These are phyloP conservation scores for Babylonia areolata DNA, from an alignment of 1,140 invertebrate genomes.

Conservation along the genomic window DNA sequence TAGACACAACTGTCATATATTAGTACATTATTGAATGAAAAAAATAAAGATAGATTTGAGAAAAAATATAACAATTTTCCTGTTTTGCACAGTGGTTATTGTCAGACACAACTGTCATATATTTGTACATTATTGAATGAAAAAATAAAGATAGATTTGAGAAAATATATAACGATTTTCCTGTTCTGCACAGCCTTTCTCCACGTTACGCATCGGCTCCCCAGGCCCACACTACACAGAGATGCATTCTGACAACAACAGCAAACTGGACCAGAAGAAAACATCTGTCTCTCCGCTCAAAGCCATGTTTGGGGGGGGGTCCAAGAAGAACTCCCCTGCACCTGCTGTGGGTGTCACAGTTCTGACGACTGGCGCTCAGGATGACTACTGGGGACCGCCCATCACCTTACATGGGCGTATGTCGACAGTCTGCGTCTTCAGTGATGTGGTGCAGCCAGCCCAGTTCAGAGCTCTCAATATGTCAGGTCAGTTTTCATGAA, in stretches of 20 bases:
- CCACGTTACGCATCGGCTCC: constrained; percentile 77
- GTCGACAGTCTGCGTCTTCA: constrained; percentile 78
- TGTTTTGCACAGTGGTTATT: too few species aligned
- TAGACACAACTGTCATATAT: too few species aligned
- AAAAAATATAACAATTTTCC: too few species aligned
- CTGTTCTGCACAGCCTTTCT: constrained; percentile 75
- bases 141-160: too few species aligned
- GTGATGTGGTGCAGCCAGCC: constrained; percentile 73
- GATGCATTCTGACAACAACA: constrained; percentile 30
- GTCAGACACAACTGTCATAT: too few species aligned
- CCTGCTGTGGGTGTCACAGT: constrained; percentile 62
- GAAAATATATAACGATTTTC: not conserved
- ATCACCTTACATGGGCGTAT: constrained; percentile 78
- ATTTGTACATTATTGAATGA: too few species aligned
- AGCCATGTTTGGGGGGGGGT: constrained; percentile 38
- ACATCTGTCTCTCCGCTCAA: constrained; percentile 43
- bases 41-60: too few species aligned
- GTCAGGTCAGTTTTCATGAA: constrained; percentile 62
- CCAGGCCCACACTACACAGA: constrained; percentile 50
- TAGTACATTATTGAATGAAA: too few species aligned
- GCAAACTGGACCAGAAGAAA: constrained; percentile 30
- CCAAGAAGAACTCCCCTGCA: constrained; percentile 44
- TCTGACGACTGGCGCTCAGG: constrained; percentile 78
- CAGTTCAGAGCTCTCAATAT: constrained; percentile 75
- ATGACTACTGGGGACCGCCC: constrained; percentile 78